These are phyloP conservation scores for Propithecus perrieri DNA, from an alignment of 2,797 vertebrate species.

Conservation along the genomic window DNA sequence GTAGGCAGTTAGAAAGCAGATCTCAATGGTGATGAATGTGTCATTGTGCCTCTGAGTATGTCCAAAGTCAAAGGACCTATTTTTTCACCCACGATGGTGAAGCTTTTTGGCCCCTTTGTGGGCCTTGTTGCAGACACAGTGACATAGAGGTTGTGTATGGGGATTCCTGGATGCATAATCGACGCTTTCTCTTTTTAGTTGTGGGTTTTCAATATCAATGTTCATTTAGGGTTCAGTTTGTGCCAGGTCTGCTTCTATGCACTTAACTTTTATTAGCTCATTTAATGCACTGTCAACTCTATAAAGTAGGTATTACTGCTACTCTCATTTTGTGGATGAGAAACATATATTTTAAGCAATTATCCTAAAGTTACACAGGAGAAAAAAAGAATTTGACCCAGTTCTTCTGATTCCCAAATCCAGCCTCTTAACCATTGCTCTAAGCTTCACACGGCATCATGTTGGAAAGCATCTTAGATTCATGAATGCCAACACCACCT, in stretches of 20 bases:
- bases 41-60: background rate
- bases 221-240: background rate
- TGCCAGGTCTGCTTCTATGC: background rate
- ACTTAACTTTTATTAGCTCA: background rate
- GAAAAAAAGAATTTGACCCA: background rate
- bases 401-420: background rate
- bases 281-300: background rate
- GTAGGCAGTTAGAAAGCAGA: constrained; percentile 13
- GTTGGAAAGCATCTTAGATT: background rate
- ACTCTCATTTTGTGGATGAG: background rate
- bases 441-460: background rate
- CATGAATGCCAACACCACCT: background rate
- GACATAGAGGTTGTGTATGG: background rate
- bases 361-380: background rate
- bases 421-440: background rate
- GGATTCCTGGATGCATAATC: background rate
- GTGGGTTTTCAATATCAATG: background rate
- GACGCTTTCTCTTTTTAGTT: background rate
- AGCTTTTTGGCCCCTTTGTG: background rate
- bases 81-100: background rate
- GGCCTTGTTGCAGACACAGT: background rate
- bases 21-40: background rate
- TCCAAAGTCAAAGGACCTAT: background rate
- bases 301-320: background rate
- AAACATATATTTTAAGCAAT: background rate